These are phyloP conservation scores for Pristionchus mayeri DNA, from an alignment of 2,888 invertebrate genomes.

Conservation along the genomic window DNA sequence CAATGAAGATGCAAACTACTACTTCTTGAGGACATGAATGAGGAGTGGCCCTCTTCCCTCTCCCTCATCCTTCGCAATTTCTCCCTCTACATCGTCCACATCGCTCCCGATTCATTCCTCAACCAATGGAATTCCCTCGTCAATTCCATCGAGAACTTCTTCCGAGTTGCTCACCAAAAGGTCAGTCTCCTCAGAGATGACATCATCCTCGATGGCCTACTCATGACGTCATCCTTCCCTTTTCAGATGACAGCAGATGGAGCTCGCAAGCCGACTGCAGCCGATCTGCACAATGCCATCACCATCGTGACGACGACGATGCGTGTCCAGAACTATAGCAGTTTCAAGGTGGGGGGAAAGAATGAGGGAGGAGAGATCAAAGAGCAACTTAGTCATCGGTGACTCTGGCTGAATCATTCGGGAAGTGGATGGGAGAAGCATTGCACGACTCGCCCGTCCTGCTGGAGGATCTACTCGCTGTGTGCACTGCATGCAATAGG, in stretches of 20 bases:
- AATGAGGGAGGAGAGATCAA: too few species aligned
- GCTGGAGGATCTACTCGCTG: slow-evolving; percentile 84
- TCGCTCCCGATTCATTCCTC: slow-evolving; percentile 86
- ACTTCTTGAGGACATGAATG: slow-evolving; percentile 83
- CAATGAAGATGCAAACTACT: neutral
- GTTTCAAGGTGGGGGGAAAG: slow-evolving; percentile 85
- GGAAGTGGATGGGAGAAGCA: slow-evolving; percentile 92
- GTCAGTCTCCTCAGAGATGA: slow-evolving; percentile 53
- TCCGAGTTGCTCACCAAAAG: slow-evolving; percentile 80
- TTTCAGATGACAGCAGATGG: slow-evolving; percentile 61
- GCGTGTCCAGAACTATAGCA: slow-evolving; percentile 87
- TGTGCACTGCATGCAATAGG: slow-evolving; percentile 91
- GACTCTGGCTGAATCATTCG: slow-evolving; percentile 96
- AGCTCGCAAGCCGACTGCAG: slow-evolving; percentile 54
- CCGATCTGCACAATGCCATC: slow-evolving; percentile 77
- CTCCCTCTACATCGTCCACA: slow-evolving; percentile 91
- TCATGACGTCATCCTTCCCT: slow-evolving; percentile 15
- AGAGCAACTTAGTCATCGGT: slow-evolving; percentile 82
- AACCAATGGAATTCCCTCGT: slow-evolving; percentile 87
- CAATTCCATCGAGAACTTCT: slow-evolving; percentile 88
- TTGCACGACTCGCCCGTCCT: slow-evolving; percentile 90
- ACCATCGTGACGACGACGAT: slow-evolving; percentile 81
- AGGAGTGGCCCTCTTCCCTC: slow-evolving; percentile 86
- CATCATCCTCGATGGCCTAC: neutral
- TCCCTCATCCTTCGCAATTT: slow-evolving; percentile 90